Percentiles rank a stretch among this genome's conserved stretches.
Conservation (phyloP, 2,113 vertebrate species). For the Cichladusa arquata region DNA sequence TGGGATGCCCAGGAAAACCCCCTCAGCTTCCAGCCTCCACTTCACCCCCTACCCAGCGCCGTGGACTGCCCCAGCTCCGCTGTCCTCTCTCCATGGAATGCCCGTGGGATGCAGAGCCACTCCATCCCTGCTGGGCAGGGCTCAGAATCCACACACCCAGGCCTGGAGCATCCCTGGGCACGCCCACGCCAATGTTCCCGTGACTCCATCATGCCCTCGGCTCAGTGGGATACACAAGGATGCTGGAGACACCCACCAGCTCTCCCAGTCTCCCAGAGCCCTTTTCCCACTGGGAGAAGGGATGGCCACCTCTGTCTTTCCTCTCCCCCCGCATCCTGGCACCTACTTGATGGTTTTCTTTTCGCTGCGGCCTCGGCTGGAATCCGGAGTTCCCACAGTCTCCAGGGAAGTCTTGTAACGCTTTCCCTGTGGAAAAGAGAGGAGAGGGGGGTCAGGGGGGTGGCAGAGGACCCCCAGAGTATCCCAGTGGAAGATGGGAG, state of each 20-base stretch:
- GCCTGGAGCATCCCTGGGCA: not conserved
- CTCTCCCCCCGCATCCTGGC: conserved; percentile 26
- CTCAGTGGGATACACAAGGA: not conserved
- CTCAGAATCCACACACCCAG: fast-evolving
- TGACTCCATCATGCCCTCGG: fast-evolving
- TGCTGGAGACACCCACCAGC: not conserved
- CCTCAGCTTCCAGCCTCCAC: not conserved
- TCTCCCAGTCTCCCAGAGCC: not conserved
- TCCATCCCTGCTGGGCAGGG: fast-evolving
- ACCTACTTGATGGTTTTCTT: conserved; percentile 99
- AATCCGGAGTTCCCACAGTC: conserved; percentile 91
- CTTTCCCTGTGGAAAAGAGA: conserved; percentile 81
- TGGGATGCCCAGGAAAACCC: not conserved
- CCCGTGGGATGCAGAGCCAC: fast-evolving
- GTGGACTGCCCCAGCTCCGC: fast-evolving
- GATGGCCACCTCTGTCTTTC: not conserved
- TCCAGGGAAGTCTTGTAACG: conserved; percentile 95
- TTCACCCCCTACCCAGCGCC: fast-evolving
- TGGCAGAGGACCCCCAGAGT: fast-evolving
- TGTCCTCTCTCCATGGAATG: not conserved
- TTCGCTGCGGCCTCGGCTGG: conserved; percentile 89
- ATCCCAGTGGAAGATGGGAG: not conserved
- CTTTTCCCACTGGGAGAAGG: not conserved
- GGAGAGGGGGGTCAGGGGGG: not conserved
- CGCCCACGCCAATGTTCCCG: fast-evolving